Conservation (phyloP, 2,888 invertebrate species). For the Drosophila melanocephala region DNA sequence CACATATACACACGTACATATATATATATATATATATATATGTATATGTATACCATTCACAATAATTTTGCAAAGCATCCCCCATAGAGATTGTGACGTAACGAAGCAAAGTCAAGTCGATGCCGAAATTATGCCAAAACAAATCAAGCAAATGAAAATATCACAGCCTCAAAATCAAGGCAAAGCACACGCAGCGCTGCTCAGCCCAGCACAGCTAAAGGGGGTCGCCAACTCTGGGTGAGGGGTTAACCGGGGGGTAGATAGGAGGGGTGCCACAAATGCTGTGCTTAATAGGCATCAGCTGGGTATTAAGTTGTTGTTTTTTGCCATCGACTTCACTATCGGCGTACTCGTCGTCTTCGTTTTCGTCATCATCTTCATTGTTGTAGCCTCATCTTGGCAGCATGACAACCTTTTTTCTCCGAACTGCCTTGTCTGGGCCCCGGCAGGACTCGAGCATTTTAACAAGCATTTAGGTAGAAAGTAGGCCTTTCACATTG, state of each 20-base stretch:
- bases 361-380: slow-evolving; percentile 38
- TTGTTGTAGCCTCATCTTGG: slow-evolving; percentile 50
- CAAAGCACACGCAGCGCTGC: slow-evolving; percentile 60
- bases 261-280: slow-evolving; percentile 73
- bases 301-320: slow-evolving; percentile 81
- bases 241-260: neutral
- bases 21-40: neutral
- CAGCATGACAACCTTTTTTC: slow-evolving; percentile 76
- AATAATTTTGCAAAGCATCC: slow-evolving; percentile 59
- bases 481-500: slow-evolving; percentile 37
- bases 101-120: slow-evolving; percentile 46
- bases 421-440: slow-evolving; percentile 24
- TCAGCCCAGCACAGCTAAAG: slow-evolving; percentile 1
- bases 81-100: slow-evolving; percentile 27
- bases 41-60: slow-evolving; percentile 30
- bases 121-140: slow-evolving; percentile 77
- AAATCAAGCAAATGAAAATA: slow-evolving; percentile 81
- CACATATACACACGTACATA: slow-evolving; percentile 12
- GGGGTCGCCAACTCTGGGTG: neutral
- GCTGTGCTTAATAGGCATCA: slow-evolving; percentile 82
- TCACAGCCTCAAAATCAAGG: slow-evolving; percentile 76
- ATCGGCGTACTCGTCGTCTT: slow-evolving; percentile 35
- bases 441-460: slow-evolving; percentile 44
- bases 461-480: slow-evolving; percentile 67
- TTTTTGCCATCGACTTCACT: slow-evolving; percentile 44